Percentiles rank a stretch among this genome's conserved stretches.
Evolutionary conservation across 1,140 invertebrate species (phyloP).

Genomic region (Saxidomus purpurata): DNA sequence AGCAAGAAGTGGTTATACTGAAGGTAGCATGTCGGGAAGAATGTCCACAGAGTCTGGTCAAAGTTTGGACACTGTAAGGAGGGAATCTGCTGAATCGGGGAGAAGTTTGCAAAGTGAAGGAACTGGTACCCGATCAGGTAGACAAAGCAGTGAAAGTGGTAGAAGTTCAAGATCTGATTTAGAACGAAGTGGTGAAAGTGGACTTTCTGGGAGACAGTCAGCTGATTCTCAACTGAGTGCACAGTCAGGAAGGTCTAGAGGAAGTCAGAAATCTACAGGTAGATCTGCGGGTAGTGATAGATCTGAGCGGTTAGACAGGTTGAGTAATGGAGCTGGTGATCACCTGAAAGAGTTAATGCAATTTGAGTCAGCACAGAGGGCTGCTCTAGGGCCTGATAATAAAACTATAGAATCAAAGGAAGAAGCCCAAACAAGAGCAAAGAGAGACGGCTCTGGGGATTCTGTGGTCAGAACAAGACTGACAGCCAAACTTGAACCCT

Average conservation of each 20-base stretch:
- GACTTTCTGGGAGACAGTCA: constrained; percentile 29
- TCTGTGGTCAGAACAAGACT: constrained; percentile 28
- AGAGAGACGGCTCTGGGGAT: constrained; percentile 14
- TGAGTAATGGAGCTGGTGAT: constrained; percentile 54
- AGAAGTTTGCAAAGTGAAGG: background rate
- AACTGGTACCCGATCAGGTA: constrained; percentile 4
- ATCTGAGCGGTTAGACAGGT: constrained; percentile 46
- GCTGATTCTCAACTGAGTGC: constrained; percentile 49
- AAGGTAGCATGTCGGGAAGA: constrained; percentile 38
- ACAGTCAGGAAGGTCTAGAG: constrained; percentile 14
- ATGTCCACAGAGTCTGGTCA: constrained; percentile 48
- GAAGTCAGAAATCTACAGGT: constrained; percentile 37
- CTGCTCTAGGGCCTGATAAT: background rate
- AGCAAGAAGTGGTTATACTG: constrained; percentile 41
- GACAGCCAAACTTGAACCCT: constrained; percentile 49
- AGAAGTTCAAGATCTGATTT: constrained; percentile 47
- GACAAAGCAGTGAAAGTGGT: constrained; percentile 32
- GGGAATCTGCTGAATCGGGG: constrained; percentile 41
- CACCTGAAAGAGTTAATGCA: constrained; percentile 62
- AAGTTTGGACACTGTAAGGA: constrained; percentile 33
- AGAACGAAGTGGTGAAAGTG: constrained; percentile 29
- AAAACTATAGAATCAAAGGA: background rate
- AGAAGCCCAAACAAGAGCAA: background rate
- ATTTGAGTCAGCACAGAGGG: constrained; percentile 60
- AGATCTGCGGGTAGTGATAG: constrained; percentile 32